These are phyloP conservation scores for Acrocyrtus sp. DNA, from an alignment of 2,888 invertebrate genomes.

Conservation along the genomic window DNA sequence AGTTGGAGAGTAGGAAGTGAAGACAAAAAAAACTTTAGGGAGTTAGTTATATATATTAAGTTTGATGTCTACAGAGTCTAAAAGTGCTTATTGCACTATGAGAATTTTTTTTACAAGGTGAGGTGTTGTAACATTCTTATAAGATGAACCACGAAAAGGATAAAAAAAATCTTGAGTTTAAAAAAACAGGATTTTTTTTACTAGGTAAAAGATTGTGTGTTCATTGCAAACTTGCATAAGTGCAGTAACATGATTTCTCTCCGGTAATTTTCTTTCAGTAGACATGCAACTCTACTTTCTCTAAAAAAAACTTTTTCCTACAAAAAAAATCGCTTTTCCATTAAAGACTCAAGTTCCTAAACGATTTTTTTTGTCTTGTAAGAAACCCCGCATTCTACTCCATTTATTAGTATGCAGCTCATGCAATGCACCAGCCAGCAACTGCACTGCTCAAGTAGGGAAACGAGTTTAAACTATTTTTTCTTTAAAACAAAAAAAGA, in stretches of 20 bases:
- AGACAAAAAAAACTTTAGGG: no score
- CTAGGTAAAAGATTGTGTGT: slow-evolving; percentile 19
- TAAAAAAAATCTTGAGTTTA: no score
- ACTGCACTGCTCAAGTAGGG: no score
- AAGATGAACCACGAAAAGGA: no score
- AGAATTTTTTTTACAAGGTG: neutral
- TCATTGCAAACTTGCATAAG: slow-evolving; percentile 18
- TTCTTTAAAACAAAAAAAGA: slow-evolving; percentile 8
- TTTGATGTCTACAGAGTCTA: neutral
- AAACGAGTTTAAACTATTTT: slow-evolving; percentile 33
- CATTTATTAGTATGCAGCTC: slow-evolving; percentile 8
- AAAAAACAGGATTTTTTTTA: neutral
- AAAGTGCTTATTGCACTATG: neutral
- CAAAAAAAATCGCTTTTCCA: slow-evolving; percentile 13
- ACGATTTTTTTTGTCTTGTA: neutral
- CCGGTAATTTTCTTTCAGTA: slow-evolving; percentile 9
- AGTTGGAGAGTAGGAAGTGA: slow-evolving; percentile 35
- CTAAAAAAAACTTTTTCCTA: slow-evolving; percentile 1
- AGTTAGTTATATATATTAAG: no score
- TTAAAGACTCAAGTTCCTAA: neutral
- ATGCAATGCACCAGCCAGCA: slow-evolving; percentile 34
- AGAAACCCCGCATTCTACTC: no score
- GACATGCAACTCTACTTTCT: slow-evolving; percentile 31
- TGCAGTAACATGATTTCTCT: slow-evolving; percentile 11
- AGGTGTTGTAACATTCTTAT: no score